Conservation (phyloP, 2,113 vertebrate species). For the Alouatta palliata region DNA sequence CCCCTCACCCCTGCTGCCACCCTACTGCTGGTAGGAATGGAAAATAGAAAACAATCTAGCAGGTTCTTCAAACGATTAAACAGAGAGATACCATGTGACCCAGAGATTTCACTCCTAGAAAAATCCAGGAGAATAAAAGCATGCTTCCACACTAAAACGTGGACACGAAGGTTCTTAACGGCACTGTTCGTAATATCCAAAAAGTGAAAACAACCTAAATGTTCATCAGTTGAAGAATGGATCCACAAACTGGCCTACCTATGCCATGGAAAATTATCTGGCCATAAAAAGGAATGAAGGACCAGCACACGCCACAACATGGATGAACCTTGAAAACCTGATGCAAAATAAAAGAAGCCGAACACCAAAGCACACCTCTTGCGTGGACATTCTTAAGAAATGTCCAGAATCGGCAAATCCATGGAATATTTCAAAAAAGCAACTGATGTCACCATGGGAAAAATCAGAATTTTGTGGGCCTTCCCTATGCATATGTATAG, state of each 20-base stretch:
- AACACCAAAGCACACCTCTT: background rate
- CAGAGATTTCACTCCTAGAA: background rate
- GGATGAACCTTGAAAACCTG: background rate
- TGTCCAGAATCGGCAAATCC: background rate
- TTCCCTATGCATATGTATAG: accelerated
- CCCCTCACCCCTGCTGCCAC: accelerated
- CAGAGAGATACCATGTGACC: background rate
- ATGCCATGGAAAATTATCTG: background rate
- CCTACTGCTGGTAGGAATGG: background rate
- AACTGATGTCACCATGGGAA: background rate
- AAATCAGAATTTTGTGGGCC: background rate
- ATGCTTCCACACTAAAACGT: background rate
- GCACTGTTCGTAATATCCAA: background rate
- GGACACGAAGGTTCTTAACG: background rate
- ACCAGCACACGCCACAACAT: background rate
- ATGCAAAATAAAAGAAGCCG: background rate
- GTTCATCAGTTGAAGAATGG: background rate
- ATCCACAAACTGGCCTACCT: background rate
- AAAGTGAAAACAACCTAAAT: background rate
- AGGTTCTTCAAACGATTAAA: background rate
- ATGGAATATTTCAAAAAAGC: background rate
- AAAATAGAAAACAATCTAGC: background rate
- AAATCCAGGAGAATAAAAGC: background rate
- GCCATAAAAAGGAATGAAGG: background rate
- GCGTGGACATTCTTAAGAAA: background rate